Base-by-base conservation (phyloP, 2,113 vertebrate species). In the Megalops atlanticus region DNA sequence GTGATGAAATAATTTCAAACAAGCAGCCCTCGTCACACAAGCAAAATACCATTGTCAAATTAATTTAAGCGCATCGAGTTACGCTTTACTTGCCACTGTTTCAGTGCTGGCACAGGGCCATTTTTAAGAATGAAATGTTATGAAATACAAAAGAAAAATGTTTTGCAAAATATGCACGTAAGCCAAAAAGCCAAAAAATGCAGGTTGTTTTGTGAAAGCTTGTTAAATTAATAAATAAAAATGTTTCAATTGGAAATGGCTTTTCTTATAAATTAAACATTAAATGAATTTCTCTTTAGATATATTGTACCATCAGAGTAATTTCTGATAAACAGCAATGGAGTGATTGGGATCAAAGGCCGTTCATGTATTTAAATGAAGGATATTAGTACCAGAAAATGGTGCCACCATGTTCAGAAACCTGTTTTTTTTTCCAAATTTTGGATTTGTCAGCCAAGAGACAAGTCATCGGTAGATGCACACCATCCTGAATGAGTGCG, bases 401-500 rank as follows among this genome's bases (percentile, higher is more conserved):
- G 31, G 38, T 18, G 18, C 16, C 38, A 73, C 71, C 18, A 40
- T 24, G 36, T 40, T 31, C 24, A n/a, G 39, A 47, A 41, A 43
- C 24, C 31, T 31, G 10, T 5, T 33, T 71, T 58, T 36, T 7
- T n/a, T n/a, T n/a, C n/a, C n/a, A 41, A 71, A 79, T 73, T 27
- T 33, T 39, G 33, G 21, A 38, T 54, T 35, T 73, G 43, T 24
- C 35, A 40, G 45, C 45, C 21, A 71, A 71, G 41, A 33, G 35
- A 43, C 16, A 21, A n/a, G 41, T 12, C 74, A 15, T 68, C 78
- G 24, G 69, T 47, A 72, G 78, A 79, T 40, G 49, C 18, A 79
- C 75, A n/a, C 21, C 27, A 64, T 39, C 73, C 52, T 72, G 76
- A 83, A 35, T 27, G 81, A 81, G 69, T 74, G 33, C 45, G 27